These are phyloP conservation scores for Nemoura dubitans DNA, from an alignment of 2,888 invertebrate species.

Conservation along the genomic window DNA sequence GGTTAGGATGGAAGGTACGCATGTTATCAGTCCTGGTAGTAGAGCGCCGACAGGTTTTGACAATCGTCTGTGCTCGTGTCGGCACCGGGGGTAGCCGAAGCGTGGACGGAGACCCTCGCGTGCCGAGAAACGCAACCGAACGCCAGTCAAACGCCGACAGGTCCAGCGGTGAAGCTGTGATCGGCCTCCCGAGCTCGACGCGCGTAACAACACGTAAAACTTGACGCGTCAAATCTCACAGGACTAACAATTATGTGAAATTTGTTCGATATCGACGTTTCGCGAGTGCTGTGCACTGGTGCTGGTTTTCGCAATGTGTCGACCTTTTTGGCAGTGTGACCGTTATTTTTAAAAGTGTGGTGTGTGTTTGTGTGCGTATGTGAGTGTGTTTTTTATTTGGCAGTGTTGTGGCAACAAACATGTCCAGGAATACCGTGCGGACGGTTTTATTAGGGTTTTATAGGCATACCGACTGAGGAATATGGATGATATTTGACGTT, in stretches of 20 bases:
- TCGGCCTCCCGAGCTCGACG: not conserved
- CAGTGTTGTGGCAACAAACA: conserved; percentile 23
- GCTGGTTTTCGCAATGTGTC: not conserved
- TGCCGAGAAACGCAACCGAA: not conserved
- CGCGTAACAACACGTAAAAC: not conserved
- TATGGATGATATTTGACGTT: conserved; percentile 3
- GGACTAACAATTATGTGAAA: not conserved
- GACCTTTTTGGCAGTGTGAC: not conserved
- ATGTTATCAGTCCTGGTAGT: not conserved
- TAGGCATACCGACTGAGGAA: conserved; percentile 1
- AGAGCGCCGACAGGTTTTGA: not conserved
- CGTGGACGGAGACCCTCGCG: not conserved
- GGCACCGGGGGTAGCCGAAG: not conserved
- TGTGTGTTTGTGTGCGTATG: too few species aligned
- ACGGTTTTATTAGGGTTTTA: conserved; percentile 9
- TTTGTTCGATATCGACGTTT: not conserved
- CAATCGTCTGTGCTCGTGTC: not conserved
- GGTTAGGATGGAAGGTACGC: not conserved
- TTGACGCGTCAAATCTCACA: not conserved
- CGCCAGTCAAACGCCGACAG: not conserved
- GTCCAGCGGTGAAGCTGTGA: not conserved
- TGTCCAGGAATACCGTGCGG: not conserved
- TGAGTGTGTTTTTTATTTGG: conserved; percentile 9
- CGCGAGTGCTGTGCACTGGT: not conserved
- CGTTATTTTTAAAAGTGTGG: not conserved